Conservation (phyloP, 2,888 invertebrate species). For the Napeogenes inachia region DNA sequence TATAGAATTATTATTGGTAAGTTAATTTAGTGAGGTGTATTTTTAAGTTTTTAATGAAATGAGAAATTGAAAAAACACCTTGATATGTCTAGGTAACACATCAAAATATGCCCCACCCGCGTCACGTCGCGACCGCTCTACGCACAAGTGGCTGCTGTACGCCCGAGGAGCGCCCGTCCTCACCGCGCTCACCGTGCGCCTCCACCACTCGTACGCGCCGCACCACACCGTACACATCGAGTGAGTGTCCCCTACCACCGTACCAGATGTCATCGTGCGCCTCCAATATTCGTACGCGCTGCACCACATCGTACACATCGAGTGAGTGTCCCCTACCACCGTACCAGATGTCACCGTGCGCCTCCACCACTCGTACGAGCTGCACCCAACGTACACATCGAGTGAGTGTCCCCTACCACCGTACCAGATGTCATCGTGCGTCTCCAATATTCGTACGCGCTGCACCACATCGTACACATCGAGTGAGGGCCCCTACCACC, state of each 20-base stretch:
- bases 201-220: conserved; percentile 92
- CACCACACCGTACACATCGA: conserved; percentile 90
- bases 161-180: conserved; percentile 84
- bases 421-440: conserved; percentile 87
- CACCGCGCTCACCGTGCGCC: conserved; percentile 84
- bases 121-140: conserved; percentile 82
- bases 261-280: conserved; percentile 86
- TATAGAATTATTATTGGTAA: conserved; percentile 71
- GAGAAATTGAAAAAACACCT: too few relatives aligned
- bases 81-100: conserved; percentile 79
- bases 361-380: conserved; percentile 91
- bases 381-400: conserved; percentile 90
- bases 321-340: conserved; percentile 80
- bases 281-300: conserved; percentile 92
- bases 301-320: conserved; percentile 90
- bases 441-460: conserved; percentile 91
- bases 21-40: conserved; percentile 19
- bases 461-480: conserved; percentile 90
- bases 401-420: conserved; percentile 80
- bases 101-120: conserved; percentile 88
- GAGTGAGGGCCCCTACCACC: conserved; percentile 81
- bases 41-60: too few relatives aligned
- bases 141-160: conserved; percentile 95
- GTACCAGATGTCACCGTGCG: conserved; percentile 87
- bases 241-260: conserved; percentile 81